These are phyloP conservation scores for Orchestes rusci DNA, from an alignment of 2,888 invertebrate genomes.

Conservation along the genomic window DNA sequence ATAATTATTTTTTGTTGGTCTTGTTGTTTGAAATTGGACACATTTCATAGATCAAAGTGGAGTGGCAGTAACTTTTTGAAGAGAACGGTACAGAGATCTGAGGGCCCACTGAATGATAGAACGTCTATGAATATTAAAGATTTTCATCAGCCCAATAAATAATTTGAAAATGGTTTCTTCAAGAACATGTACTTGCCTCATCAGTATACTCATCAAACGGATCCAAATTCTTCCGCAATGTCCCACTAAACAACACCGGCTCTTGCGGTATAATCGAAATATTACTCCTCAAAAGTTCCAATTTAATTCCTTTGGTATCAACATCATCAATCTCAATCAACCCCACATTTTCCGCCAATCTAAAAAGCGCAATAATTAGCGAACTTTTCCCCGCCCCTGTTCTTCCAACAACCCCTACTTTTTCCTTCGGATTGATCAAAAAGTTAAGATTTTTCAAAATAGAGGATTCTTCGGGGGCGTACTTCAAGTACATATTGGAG, in stretches of 20 bases:
- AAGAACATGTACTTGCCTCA: conserved; percentile 45
- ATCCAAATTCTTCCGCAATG: conserved; percentile 81
- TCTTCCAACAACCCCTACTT: conserved; percentile 71
- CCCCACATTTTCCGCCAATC: conserved; percentile 69
- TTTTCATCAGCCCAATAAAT: too few species aligned
- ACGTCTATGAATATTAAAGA: too few species aligned
- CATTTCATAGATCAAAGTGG: too few species aligned
- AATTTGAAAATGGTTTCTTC: too few species aligned
- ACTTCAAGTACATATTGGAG: conserved; percentile 60
- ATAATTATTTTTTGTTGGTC: too few species aligned
- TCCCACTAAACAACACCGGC: conserved; percentile 78
- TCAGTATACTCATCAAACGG: conserved; percentile 79
- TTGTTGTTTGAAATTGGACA: too few species aligned
- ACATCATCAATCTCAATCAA: conserved; percentile 71
- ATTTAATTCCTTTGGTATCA: conserved; percentile 59
- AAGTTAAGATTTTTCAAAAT: conserved; percentile 69
- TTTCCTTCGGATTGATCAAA: conserved; percentile 57
- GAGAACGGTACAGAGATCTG: too few species aligned
- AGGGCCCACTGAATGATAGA: too few species aligned
- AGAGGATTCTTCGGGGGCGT: conserved; percentile 59
- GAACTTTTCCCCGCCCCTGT: conserved; percentile 80
- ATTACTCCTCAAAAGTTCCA: conserved; percentile 65
- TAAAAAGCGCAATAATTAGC: conserved; percentile 67
- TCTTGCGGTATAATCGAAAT: conserved; percentile 82
- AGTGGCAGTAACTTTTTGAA: too few species aligned